These are phyloP conservation scores for Streptopelia turtur DNA, from an alignment of 2,797 vertebrate species.

Conservation along the genomic window DNA sequence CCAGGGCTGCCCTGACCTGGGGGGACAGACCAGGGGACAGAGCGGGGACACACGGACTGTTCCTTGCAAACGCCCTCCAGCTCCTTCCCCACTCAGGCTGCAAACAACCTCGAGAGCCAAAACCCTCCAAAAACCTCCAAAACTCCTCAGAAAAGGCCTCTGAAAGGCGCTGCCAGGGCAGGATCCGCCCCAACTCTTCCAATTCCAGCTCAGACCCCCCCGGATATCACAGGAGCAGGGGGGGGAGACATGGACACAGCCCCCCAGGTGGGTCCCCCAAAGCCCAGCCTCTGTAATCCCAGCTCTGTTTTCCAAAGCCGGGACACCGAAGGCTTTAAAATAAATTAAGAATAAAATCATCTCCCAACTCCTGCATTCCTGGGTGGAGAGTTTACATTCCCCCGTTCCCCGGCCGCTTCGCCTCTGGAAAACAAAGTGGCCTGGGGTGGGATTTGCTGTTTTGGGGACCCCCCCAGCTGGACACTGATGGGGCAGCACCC, in stretches of 20 bases:
- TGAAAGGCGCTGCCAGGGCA: not conserved
- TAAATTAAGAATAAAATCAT: not conserved
- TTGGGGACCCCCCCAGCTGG: not conserved
- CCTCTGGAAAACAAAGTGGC: not conserved
- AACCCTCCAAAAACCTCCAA: not conserved
- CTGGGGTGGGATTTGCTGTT: not conserved
- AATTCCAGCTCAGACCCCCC: not conserved
- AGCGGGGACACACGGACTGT: rapidly evolving
- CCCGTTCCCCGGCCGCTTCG: not conserved
- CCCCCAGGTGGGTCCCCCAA: not conserved
- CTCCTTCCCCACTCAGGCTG: rapidly evolving
- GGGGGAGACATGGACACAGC: rapidly evolving
- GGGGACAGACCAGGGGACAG: not conserved
- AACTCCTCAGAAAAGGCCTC: rapidly evolving
- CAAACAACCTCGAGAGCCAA: not conserved
- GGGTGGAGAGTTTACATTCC: conserved; percentile 60
- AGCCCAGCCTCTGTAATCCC: not conserved
- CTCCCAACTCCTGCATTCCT: conserved; percentile 48
- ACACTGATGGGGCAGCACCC: not conserved
- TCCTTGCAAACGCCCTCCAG: not conserved
- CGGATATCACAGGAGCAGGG: rapidly evolving
- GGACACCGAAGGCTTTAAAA: conserved; percentile 1
- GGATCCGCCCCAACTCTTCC: not conserved
- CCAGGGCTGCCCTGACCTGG: not conserved
- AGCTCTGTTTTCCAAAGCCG: not conserved